Evolutionary conservation across 2,888 invertebrate species (phyloP).

Genomic region (Conistra vaccinii): DNA sequence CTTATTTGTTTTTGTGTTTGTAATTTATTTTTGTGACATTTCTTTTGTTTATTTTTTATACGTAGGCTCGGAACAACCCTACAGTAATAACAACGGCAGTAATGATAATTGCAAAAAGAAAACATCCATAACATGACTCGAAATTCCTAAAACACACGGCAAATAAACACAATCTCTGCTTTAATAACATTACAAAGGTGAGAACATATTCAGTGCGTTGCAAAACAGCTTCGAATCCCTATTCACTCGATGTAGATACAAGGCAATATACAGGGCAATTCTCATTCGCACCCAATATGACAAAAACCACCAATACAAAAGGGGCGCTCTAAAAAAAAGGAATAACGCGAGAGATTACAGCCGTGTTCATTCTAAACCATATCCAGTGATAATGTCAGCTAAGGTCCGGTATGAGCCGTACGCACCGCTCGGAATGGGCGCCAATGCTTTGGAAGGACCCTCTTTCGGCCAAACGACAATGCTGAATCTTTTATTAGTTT

Average conservation of each 20-base stretch:
- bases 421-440: conserved; percentile 76
- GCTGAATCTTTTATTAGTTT: conserved; percentile 90
- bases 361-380: conserved; percentile 80
- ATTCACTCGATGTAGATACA: conserved; percentile 57
- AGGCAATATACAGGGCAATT: conserved; percentile 51
- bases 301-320: conserved; percentile 66
- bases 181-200: conserved; percentile 53
- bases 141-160: conserved; percentile 22
- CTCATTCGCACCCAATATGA: conserved; percentile 64
- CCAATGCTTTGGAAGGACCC: conserved; percentile 83
- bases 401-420: conserved; percentile 78
- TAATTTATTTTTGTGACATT: background rate
- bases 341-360: conserved; percentile 72
- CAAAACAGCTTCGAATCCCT: conserved; percentile 55
- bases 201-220: conserved; percentile 44
- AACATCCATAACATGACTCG: conserved; percentile 14
- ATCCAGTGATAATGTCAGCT: conserved; percentile 80
- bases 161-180: conserved; percentile 47
- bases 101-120: conserved; percentile 33
- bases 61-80: background rate
- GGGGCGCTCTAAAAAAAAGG: conserved; percentile 64
- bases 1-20: conserved; percentile 3
- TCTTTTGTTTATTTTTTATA: background rate
- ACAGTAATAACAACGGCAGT: conserved; percentile 8
- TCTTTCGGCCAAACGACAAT: conserved; percentile 86